A percentile compares a stretch with the other conserved stretches of the same genome.
phyloP scores from a whole-genome alignment of 2,113 vertebrate genomes.

The Lutjanus erythropterus region DNA sequence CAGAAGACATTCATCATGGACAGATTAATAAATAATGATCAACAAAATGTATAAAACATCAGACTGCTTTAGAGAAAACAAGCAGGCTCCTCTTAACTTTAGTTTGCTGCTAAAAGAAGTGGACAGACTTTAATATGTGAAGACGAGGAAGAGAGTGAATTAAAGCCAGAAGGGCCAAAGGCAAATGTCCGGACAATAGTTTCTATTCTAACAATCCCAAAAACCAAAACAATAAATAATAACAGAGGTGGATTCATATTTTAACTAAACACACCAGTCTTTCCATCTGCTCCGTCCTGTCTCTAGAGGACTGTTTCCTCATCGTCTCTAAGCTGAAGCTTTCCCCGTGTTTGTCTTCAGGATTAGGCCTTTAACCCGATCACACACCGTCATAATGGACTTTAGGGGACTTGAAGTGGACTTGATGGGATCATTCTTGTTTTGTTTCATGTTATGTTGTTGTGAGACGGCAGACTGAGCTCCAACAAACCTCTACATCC shows the following conservation, averaged over 20 bases:
- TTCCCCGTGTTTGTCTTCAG: slow-evolving; percentile 13
- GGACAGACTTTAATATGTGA: neutral
- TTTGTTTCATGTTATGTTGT: slow-evolving; percentile 25
- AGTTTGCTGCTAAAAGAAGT: neutral
- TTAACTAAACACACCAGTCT: neutral
- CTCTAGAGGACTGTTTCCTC: neutral
- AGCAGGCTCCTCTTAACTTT: neutral
- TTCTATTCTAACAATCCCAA: neutral
- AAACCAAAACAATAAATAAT: neutral
- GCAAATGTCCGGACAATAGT: neutral
- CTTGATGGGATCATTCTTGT: slow-evolving; percentile 44
- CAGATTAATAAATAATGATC: neutral
- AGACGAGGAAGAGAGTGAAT: neutral
- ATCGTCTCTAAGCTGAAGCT: neutral
- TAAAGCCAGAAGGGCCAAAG: neutral
- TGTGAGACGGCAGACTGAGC: neutral
- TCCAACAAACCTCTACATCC: neutral
- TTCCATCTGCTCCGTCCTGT: neutral
- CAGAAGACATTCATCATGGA: neutral
- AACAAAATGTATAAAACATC: neutral
- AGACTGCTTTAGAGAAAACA: too few relatives aligned
- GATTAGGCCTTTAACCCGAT: slow-evolving; percentile 57
- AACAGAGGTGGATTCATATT: neutral
- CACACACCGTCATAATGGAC: slow-evolving; percentile 42
- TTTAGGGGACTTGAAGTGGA: slow-evolving; percentile 17